Evolutionary conservation across 2,113 vertebrate genomes (phyloP).

Genomic region (Baryphthengus martii): DNA sequence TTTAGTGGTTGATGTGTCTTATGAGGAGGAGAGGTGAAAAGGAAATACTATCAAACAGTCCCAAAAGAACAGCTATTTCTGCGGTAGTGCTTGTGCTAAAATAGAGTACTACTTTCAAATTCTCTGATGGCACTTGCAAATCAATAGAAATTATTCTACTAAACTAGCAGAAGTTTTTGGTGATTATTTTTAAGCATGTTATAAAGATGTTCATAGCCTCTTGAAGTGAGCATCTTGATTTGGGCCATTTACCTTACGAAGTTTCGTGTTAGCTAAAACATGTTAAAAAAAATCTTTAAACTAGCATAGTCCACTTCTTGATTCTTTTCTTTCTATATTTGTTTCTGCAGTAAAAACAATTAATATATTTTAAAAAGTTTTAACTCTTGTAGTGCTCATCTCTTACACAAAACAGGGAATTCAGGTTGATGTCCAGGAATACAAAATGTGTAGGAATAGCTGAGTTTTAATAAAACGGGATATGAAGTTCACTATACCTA

Average conservation of each 20-base stretch:
- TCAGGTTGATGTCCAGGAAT: not conserved
- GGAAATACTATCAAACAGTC: not conserved
- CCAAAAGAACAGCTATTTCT: not conserved
- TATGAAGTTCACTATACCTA: not conserved
- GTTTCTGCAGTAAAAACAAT: not conserved
- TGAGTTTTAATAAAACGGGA: not conserved
- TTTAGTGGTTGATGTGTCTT: not conserved
- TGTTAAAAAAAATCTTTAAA: not conserved
- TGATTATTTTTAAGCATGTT: slow-evolving; percentile 16
- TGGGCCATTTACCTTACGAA: not conserved
- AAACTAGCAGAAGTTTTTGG: not conserved
- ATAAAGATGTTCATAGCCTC: not conserved
- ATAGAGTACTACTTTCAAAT: slow-evolving; percentile 2
- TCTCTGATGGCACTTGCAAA: not conserved
- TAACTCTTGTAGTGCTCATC: not conserved
- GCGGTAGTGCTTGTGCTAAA: not conserved
- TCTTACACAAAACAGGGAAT: not conserved
- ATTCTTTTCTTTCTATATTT: not conserved
- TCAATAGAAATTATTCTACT: not conserved
- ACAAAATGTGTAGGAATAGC: not conserved
- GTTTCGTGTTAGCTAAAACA: not conserved
- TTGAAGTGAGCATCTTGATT: not conserved
- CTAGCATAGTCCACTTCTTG: not conserved
- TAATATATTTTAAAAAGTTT: not conserved
- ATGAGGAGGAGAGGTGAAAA: not conserved